A percentile compares a stretch with the other conserved stretches of the same genome.
Conservation (phyloP, 2,113 vertebrate genomes). For the Chrysochloris asiatica region DNA sequence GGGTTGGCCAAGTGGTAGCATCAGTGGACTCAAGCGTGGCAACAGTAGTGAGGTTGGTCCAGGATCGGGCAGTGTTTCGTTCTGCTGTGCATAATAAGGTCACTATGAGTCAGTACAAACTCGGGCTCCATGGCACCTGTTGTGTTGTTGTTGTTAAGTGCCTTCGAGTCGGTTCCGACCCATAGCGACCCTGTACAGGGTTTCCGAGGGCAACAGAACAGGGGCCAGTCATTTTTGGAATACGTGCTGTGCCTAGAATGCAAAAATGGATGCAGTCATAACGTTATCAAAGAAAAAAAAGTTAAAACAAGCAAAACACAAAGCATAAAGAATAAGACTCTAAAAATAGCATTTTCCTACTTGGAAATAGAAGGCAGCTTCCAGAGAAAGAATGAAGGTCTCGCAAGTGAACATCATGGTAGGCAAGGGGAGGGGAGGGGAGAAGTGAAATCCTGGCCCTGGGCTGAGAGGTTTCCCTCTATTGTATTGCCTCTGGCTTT, state of each 20-base stretch:
- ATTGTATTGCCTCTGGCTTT: background rate
- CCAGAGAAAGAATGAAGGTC: background rate
- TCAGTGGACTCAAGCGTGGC: too few species aligned
- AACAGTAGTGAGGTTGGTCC: too few species aligned
- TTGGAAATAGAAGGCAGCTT: background rate
- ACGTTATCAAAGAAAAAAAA: background rate
- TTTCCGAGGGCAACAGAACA: background rate
- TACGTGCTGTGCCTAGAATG: accelerated
- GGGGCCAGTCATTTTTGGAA: background rate
- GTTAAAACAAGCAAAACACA: background rate
- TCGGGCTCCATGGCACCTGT: too few species aligned
- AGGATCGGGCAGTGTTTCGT: too few species aligned
- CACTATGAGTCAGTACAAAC: too few species aligned
- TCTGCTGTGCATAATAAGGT: too few species aligned
- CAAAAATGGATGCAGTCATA: background rate
- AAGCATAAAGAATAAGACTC: background rate
- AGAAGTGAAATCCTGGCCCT: background rate
- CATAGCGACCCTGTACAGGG: too few species aligned
- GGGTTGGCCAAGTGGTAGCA: too few species aligned
- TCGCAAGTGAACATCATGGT: accelerated
- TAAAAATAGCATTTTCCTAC: accelerated
- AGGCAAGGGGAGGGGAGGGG: background rate
- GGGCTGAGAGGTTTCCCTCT: background rate
- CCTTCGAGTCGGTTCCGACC: too few species aligned
- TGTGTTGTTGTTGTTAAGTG: too few species aligned